Conservation (phyloP, 30 jellyfish, hydroid and myxozoan genomes). For the Hydractinia symbiolongicarpus region DNA sequence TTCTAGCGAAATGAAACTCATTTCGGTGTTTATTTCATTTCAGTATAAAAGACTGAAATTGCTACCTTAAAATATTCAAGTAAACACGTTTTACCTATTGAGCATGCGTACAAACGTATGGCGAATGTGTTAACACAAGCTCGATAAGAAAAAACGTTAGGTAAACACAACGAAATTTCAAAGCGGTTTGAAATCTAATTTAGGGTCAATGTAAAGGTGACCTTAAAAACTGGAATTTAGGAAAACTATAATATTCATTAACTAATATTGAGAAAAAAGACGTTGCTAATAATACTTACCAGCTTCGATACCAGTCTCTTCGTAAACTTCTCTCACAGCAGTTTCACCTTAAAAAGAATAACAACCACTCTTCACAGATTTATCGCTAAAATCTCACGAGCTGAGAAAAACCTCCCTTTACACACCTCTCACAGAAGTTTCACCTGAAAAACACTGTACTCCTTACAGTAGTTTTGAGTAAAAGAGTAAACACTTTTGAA, state of each 20-base stretch:
- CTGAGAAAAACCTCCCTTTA: no score
- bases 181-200: no score
- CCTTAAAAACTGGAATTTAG: no score
- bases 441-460: not conserved
- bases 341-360: slow-evolving; percentile 54
- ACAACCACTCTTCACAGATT: not conserved
- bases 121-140: not conserved
- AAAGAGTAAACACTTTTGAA: not conserved
- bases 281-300: slow-evolving; percentile 32
- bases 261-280: not conserved
- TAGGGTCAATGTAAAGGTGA: no score
- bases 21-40: no score
- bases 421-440: not conserved
- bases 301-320: slow-evolving; percentile 73
- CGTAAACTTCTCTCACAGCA: slow-evolving; percentile 74
- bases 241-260: not conserved
- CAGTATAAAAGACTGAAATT: not conserved
- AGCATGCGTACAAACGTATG: not conserved
- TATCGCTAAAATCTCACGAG: no score
- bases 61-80: not conserved
- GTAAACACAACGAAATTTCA: no score
- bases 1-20: no score
- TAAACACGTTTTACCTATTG: not conserved
- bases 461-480: not conserved
- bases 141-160: not conserved